Evolutionary conservation across 2,888 invertebrate genomes (phyloP).

Genomic region (Choristoneura rosaceana): DNA sequence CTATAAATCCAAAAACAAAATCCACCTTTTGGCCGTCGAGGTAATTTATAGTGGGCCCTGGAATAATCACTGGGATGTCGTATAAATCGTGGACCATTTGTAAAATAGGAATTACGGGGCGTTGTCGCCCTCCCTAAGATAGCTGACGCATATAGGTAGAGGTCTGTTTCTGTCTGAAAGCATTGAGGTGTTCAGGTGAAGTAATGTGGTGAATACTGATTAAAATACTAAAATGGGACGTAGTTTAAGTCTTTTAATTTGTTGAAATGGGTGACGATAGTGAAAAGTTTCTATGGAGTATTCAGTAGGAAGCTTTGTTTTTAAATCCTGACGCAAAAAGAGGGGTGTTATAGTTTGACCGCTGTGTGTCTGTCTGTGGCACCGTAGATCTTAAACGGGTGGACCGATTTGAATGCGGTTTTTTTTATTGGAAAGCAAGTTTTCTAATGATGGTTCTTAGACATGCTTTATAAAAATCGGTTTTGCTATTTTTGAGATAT

Average conservation of each 20-base stretch:
- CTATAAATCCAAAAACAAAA: slow-evolving; percentile 82
- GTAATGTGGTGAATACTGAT: neutral
- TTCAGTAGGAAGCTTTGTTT: no score
- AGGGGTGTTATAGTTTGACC: no score
- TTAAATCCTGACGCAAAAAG: no score
- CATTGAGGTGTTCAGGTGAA: slow-evolving; percentile 21
- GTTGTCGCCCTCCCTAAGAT: slow-evolving; percentile 65
- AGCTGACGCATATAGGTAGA: slow-evolving; percentile 24
- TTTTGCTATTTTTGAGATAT: no score
- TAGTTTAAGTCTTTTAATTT: neutral
- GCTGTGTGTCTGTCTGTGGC: no score
- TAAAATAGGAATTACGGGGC: slow-evolving; percentile 82
- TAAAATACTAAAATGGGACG: neutral
- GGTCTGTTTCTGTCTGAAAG: slow-evolving; percentile 13
- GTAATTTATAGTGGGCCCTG: slow-evolving; percentile 80
- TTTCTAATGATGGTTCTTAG: no score
- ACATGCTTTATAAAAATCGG: no score
- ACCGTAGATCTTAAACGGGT: no score
- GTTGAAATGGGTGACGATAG: neutral
- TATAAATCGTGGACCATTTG: slow-evolving; percentile 84
- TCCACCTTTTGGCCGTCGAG: slow-evolving; percentile 73
- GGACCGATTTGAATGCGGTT: no score
- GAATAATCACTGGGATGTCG: slow-evolving; percentile 84
- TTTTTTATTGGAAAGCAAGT: no score
- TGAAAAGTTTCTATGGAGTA: no score